phyloP scores from a whole-genome alignment of 2,113 vertebrate genomes.

The Plestiodon gilberti region DNA sequence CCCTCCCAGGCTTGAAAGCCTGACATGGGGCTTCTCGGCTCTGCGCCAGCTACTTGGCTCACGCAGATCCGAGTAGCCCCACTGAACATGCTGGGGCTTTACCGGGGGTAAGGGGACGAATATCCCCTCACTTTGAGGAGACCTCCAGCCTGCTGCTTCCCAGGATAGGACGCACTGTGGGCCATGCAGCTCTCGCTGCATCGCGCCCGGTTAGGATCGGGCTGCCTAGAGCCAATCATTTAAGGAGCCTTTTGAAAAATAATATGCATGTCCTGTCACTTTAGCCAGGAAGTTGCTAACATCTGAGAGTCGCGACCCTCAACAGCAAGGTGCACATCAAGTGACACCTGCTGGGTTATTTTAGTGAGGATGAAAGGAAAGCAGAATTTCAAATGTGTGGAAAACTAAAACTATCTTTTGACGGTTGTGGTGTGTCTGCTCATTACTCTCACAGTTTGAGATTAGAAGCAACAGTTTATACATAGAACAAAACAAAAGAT shows the following conservation, averaged over 20 bases:
- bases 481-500: neutral
- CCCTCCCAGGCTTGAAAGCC: no score
- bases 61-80: no score
- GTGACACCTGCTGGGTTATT: neutral
- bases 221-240: accelerated
- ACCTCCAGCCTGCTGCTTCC: no score
- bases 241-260: neutral
- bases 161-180: no score
- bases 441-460: slow-evolving; percentile 35
- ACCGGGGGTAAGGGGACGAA: no score
- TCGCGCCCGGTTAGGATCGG: no score
- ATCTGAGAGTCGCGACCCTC: neutral
- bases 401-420: slow-evolving; percentile 57
- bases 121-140: no score
- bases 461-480: neutral
- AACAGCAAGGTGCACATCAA: neutral
- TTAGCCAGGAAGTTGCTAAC: neutral
- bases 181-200: no score
- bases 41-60: no score
- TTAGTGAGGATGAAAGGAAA: slow-evolving; percentile 36
- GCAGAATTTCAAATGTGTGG: slow-evolving; percentile 48
- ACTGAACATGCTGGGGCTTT: no score
- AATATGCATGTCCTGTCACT: neutral
- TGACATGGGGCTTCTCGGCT: no score
- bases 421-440: slow-evolving; percentile 62